A percentile compares a stretch with the other conserved stretches of the same genome.
phyloP scores from a whole-genome alignment of 2,113 vertebrate genomes.

The Rutilus rutilus region DNA sequence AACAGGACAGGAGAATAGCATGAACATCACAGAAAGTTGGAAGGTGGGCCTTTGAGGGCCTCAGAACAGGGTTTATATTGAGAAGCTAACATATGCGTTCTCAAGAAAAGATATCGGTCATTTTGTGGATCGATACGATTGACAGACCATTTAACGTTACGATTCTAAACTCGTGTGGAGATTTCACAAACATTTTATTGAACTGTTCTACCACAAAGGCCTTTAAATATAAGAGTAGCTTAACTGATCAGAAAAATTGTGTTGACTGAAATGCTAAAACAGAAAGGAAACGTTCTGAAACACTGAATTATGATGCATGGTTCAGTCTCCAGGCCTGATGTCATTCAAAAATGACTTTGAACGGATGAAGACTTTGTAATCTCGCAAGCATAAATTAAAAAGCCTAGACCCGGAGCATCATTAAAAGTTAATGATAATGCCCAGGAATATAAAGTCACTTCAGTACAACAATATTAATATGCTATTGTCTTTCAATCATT shows the following conservation, averaged over 20 bases:
- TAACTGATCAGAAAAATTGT: background rate
- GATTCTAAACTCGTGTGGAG: background rate
- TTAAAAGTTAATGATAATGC: constrained; percentile 12
- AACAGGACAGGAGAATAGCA: background rate
- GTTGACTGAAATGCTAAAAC: background rate
- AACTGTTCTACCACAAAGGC: constrained; percentile 4
- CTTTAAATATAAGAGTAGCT: background rate
- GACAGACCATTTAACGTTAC: constrained; percentile 21
- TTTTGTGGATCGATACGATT: background rate
- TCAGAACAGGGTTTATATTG: background rate
- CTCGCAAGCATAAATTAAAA: constrained; percentile 28
- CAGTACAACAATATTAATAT: constrained; percentile 10
- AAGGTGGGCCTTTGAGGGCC: background rate
- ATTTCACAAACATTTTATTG: constrained; percentile 17
- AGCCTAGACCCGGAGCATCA: constrained; percentile 10
- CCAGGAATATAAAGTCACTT: constrained; percentile 38
- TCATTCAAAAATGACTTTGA: background rate
- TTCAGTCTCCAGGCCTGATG: background rate
- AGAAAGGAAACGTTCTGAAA: background rate
- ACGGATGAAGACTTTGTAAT: background rate
- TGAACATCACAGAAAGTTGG: background rate
- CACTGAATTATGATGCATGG: constrained; percentile 1
- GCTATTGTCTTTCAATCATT: background rate
- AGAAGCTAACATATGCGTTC: background rate
- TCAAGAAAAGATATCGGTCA: background rate